Conservation (phyloP, 2,113 vertebrate species). For the Athene cunicularia region DNA sequence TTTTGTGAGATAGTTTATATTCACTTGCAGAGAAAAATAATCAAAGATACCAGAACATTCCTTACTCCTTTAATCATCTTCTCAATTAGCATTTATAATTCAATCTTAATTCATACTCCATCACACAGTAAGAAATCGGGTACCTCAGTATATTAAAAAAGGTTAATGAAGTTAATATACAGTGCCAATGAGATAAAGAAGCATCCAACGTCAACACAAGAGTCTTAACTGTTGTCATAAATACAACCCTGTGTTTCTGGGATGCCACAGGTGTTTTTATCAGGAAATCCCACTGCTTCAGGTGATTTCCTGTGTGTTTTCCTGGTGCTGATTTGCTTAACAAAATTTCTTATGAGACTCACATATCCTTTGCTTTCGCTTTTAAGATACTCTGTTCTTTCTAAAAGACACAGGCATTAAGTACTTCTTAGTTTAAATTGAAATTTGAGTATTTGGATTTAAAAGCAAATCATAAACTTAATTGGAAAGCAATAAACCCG, state of each 20-base stretch:
- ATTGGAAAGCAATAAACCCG: neutral
- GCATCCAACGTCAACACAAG: neutral
- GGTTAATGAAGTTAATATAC: neutral
- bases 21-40: neutral
- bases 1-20: neutral
- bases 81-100: neutral
- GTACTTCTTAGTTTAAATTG: neutral
- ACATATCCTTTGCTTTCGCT: neutral
- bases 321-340: neutral
- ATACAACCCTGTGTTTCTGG: neutral
- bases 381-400: neutral
- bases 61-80: neutral
- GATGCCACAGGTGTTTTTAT: neutral
- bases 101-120: neutral
- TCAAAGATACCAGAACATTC: neutral
- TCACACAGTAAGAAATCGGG: neutral
- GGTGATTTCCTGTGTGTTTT: neutral
- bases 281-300: neutral
- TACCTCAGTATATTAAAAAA: neutral
- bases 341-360: neutral
- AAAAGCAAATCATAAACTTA: neutral
- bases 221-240: neutral
- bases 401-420: neutral
- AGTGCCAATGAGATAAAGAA: neutral
- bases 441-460: neutral